These are phyloP conservation scores for Todus mexicanus DNA, from an alignment of 2,797 vertebrate genomes.

Conservation along the genomic window DNA sequence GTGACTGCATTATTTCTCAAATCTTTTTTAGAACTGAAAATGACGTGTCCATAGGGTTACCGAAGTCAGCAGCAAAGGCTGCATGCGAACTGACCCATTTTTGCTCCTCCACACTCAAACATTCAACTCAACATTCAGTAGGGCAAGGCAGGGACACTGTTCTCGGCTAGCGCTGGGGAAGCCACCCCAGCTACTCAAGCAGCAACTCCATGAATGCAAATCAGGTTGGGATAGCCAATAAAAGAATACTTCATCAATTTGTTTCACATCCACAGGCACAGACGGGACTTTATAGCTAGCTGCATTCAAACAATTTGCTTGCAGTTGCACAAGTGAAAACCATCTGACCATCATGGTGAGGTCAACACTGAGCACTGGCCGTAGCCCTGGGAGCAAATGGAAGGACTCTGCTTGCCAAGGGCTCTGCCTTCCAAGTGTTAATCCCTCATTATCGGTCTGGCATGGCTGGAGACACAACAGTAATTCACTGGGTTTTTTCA, in stretches of 20 bases:
- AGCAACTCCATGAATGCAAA: constrained; percentile 35
- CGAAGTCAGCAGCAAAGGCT: neutral
- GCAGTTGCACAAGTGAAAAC: neutral
- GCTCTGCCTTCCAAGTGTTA: neutral
- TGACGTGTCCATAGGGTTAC: accelerated
- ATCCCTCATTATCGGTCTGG: neutral
- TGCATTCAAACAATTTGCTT: constrained; percentile 18
- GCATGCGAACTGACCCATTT: neutral
- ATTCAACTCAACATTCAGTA: neutral
- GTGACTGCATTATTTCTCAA: neutral
- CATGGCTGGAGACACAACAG: neutral
- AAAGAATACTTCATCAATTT: constrained; percentile 40
- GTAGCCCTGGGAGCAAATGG: neutral
- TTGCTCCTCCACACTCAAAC: neutral
- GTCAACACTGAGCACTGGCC: neutral
- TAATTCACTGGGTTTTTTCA: neutral
- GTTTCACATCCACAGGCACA: neutral
- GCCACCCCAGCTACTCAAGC: neutral
- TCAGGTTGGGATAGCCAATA: constrained; percentile 32
- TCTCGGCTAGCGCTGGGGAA: neutral
- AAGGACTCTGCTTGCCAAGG: neutral
- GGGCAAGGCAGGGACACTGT: neutral
- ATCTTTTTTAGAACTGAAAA: neutral
- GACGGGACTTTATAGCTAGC: constrained; percentile 24
- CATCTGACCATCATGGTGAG: neutral